phyloP scores from a whole-genome alignment of 1,140 invertebrate species.

The Sycophila sp. region DNA sequence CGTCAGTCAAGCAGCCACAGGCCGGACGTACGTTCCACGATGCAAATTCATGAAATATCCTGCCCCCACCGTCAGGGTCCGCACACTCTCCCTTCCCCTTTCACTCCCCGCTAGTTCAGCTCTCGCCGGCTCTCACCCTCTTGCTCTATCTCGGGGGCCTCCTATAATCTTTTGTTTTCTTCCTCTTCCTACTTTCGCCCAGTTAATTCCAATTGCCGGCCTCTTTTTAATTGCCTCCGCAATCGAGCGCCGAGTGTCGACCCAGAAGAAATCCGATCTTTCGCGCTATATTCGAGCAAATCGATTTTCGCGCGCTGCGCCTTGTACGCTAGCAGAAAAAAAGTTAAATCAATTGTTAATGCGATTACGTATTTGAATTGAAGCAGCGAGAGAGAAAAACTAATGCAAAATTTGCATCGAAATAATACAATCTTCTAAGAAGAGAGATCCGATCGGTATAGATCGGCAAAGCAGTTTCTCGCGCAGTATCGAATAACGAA shows the following conservation, averaged over 20 bases:
- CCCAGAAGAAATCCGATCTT: constrained; percentile 12
- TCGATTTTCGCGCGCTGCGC: not conserved
- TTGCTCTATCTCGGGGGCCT: not conserved
- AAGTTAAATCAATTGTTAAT: too few species aligned
- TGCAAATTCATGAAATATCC: constrained; percentile 39
- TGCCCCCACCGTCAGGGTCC: constrained; percentile 22
- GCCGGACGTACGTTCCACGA: constrained; percentile 27
- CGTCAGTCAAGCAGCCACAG: constrained; percentile 18
- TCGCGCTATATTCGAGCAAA: too few species aligned
- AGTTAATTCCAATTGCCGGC: constrained; percentile 21
- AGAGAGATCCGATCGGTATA: too few species aligned
- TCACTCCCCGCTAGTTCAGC: not conserved
- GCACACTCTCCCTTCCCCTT: not conserved
- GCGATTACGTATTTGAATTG: too few species aligned
- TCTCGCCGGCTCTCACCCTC: not conserved
- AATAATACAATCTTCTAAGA: too few species aligned
- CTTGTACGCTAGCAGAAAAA: not conserved
- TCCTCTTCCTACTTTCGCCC: constrained; percentile 37
- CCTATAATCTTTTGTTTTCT: constrained; percentile 28
- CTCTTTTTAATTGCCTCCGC: constrained; percentile 17
- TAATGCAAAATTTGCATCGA: too few species aligned
- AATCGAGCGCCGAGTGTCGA: not conserved
- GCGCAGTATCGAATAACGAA: too few species aligned
- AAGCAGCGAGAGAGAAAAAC: too few species aligned
- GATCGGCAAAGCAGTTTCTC: too few species aligned